Evolutionary conservation across 2,113 vertebrate species (phyloP), one percentile per base, ranked within the genome.

Genomic region (Cochlearius cochlearius): DNA sequence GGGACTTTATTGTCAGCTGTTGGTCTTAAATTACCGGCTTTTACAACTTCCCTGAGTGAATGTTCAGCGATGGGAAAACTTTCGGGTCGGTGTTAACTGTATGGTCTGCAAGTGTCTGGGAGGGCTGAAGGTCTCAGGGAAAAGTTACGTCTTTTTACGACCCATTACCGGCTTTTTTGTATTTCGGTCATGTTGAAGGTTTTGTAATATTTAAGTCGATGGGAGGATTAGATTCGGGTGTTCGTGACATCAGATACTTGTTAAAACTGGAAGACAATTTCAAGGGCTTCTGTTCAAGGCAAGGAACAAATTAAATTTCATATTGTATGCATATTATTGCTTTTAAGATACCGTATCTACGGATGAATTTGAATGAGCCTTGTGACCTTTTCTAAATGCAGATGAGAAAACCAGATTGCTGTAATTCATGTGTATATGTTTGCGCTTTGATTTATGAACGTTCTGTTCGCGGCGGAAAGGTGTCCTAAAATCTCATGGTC

Each of bases 401-500:
- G 82, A 95, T 63, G 63, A 88, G 82, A 87, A 80, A 81, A 93
- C 2, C 47, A 66, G 84, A 56, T 91, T 84, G 52, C 64, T 92
- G 36, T 95, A 94, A 87, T 95, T 95, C 67, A 72, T 58, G 23
- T 9, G 47, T 92, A 5, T 86, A 43, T 88, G 52, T 93, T 94
- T 90, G 73, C 4, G 25, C 89, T 91, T 86, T 94, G 94, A 64
- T 95, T 95, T 92, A 90, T 90, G 77, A 52, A 92, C 90, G 64
- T 92, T 95, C 66, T 88, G 89, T 92, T 96, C n/a, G 17, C 1
- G 32, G 58, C 34, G 60, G 67, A 97, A 97, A 91, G 90, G 67
- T 94, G 8, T 96, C 82, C 92, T 91, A 93, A 97, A 97, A 96
- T 95, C 86, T 92, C 79, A 91, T 90, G 74, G 92, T 97, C 94